A percentile compares a stretch with the other conserved stretches of the same genome.
These are phyloP conservation scores for Brachypterus glaber DNA, from an alignment of 2,888 invertebrate genomes.

Conservation along the genomic window DNA sequence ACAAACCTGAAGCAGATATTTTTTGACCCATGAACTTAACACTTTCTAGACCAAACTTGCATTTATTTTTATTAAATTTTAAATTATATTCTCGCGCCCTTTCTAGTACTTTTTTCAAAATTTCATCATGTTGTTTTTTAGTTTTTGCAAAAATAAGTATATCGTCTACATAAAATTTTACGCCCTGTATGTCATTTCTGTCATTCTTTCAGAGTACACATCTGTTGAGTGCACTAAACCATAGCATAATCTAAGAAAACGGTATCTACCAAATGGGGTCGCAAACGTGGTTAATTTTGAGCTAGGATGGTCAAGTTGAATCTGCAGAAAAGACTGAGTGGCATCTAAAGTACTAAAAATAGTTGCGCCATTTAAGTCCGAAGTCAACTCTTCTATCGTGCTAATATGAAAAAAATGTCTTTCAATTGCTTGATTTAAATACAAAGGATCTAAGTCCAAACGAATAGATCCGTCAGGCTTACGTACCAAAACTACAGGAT, in stretches of 20 bases:
- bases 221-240: too few species aligned
- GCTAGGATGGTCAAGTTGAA: too few species aligned
- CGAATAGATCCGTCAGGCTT: conserved; percentile 19
- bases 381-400: conserved; percentile 24
- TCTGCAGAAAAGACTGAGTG: too few species aligned
- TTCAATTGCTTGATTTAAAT: conserved; percentile 25
- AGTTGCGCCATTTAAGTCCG: conserved; percentile 22
- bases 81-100: conserved; percentile 7
- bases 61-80: too few species aligned
- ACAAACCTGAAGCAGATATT: conserved; percentile 13
- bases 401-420: conserved; percentile 19
- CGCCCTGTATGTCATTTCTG: too few species aligned
- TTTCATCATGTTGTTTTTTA: conserved; percentile 15
- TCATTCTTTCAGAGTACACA: too few species aligned
- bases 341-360: conserved; percentile 26
- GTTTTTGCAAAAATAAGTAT: too few species aligned
- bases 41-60: too few species aligned
- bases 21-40: conserved; percentile 18
- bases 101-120: conserved; percentile 6
- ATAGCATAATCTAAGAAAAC: too few species aligned
- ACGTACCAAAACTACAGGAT: conserved; percentile 17
- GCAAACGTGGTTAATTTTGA: too few species aligned
- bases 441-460: conserved; percentile 28
- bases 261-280: too few species aligned
- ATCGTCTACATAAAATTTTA: too few species aligned